phyloP scores from a whole-genome alignment of 1,140 invertebrate species.

The Mesaphorura yosii region DNA sequence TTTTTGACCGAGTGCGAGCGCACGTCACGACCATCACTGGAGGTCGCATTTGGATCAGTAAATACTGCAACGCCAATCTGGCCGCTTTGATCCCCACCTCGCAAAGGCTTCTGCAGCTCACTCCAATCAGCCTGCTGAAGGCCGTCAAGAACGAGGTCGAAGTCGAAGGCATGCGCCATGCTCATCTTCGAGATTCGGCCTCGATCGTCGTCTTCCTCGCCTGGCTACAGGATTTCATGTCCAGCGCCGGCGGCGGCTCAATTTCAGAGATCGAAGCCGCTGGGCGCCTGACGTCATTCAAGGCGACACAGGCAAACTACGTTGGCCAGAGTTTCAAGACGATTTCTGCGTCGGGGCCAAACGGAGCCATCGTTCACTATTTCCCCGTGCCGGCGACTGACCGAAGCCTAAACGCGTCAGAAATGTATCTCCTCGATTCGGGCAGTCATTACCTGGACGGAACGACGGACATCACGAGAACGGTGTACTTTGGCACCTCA shows the following conservation, averaged over 20 bases:
- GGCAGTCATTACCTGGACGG: constrained; percentile 55
- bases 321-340: constrained; percentile 83
- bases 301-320: constrained; percentile 55
- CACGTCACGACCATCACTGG: constrained; percentile 16
- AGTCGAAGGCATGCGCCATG: constrained; percentile 69
- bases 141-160: constrained; percentile 81
- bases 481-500: constrained; percentile 67
- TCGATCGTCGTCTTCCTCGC: constrained; percentile 80
- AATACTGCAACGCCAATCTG: constrained; percentile 55
- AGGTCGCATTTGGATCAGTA: constrained; percentile 52
- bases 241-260: constrained; percentile 40
- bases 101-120: constrained; percentile 36
- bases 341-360: constrained; percentile 77
- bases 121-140: constrained; percentile 60
- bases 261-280: constrained; percentile 81
- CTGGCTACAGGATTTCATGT: constrained; percentile 89
- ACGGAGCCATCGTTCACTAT: constrained; percentile 94
- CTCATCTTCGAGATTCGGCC: constrained; percentile 78
- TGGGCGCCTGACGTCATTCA: constrained; percentile 46
- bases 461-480: constrained; percentile 90
- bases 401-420: constrained; percentile 38
- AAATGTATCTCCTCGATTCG: constrained; percentile 51
- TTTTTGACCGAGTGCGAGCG: constrained; percentile 39
- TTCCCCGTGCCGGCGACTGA: constrained; percentile 47
- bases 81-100: constrained; percentile 48